Percentiles rank a stretch among this genome's conserved stretches.
Evolutionary conservation across 2,888 invertebrate species (phyloP).

Genomic region (Platerodrilus igneus): DNA sequence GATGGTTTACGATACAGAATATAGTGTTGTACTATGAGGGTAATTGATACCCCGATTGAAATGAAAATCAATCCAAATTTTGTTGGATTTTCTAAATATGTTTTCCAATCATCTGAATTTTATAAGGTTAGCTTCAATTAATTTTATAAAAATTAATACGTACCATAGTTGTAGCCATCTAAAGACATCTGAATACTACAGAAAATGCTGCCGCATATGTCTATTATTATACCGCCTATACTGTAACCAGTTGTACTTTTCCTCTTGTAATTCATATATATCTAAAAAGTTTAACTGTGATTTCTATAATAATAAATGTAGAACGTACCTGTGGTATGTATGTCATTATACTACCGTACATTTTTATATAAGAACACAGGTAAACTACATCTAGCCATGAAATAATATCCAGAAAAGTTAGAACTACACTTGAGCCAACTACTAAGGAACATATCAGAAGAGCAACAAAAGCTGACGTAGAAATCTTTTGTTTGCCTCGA

Average conservation of each 20-base stretch:
- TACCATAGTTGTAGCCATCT: too few species aligned
- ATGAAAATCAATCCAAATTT: slow-evolving; percentile 21
- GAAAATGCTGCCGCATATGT: slow-evolving; percentile 84
- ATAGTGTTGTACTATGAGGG: slow-evolving; percentile 20
- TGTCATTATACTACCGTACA: slow-evolving; percentile 87
- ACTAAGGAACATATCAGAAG: slow-evolving; percentile 45
- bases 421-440: slow-evolving; percentile 41
- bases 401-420: slow-evolving; percentile 58
- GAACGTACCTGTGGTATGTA: slow-evolving; percentile 84
- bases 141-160: slow-evolving; percentile 64
- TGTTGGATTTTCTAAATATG: slow-evolving; percentile 21
- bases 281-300: too few species aligned
- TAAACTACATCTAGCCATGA: slow-evolving; percentile 88
- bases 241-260: slow-evolving; percentile 99
- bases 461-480: slow-evolving; percentile 63
- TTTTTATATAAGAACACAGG: slow-evolving; percentile 87
- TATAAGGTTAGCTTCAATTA: not conserved
- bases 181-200: slow-evolving; percentile 91
- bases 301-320: too few species aligned
- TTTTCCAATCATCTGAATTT: slow-evolving; percentile 19
- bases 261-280: too few species aligned
- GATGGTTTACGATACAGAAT: slow-evolving; percentile 10
- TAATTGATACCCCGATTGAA: slow-evolving; percentile 16
- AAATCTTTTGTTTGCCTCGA: slow-evolving; percentile 78
- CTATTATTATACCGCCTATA: slow-evolving; percentile 90